Base-by-base conservation (phyloP, 1,140 invertebrate genomes). In the Drosophila guanche region DNA sequence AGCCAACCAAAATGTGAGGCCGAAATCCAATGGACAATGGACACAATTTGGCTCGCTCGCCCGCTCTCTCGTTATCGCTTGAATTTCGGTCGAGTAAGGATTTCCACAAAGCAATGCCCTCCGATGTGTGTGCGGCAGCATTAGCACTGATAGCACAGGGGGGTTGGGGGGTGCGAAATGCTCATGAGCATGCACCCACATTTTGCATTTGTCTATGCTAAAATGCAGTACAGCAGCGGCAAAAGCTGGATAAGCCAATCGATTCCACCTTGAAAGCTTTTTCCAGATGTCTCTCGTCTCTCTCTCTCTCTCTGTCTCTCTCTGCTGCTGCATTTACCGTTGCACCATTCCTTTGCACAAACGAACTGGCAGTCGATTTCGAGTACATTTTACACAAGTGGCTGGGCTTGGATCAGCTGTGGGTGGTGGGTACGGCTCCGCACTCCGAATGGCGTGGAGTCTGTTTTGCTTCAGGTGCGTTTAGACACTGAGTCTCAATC, bases 1-100 rank as follows among this genome's bases (percentile, higher is more conserved):
- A 74, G 53, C 77, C 76, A 86, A 86, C 81, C 81, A 86, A 85
- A 85, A 74, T 84, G 60, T 66, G 67, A 78, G 69, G 46, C 59
- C 16, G 16, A 20, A 20, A 50, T 57, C 46, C 59, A 74, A 73
- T 62, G 60, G 60, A 60, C 60, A 63, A 59, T 45, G 63, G 48
- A 65, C 45, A 62, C 37, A 56, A 20, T 20, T 6, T 29, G 40
- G 47, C 47, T 22, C 12, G 57, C 23, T 47, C 16, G 50, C 16
- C 1, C 16, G 16, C 16, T 20, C 16, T 58, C 47, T 51, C 5
- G 33, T 59, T 71, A 71, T 71, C 65, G 47, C 29, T 40, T 42
- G 12, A 71, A 54, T 46, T 43, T 67, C 27, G 45, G 10, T 45
- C 27, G 33, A 56, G 51, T 56, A 37, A 57, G 69, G 69, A 72